These are phyloP conservation scores for Clarias macrocephalus DNA, from an alignment of 2,113 vertebrate species.

Conservation along the genomic window DNA sequence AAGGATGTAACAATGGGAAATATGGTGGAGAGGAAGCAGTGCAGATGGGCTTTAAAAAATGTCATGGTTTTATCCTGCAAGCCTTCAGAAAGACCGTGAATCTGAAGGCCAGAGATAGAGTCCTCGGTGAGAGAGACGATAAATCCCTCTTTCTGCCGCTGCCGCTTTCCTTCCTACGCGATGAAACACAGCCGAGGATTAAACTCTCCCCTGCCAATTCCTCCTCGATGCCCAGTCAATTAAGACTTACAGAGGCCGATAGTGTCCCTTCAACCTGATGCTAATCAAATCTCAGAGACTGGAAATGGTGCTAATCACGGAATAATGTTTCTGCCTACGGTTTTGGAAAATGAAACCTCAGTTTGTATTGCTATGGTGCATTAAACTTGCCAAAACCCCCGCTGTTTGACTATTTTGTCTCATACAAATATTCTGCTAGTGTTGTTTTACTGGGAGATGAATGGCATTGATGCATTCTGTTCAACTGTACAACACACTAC, in stretches of 20 bases:
- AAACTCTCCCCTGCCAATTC: conserved; percentile 48
- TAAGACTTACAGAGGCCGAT: conserved; percentile 44
- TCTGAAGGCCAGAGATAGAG: conserved; percentile 42
- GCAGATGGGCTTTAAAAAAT: conserved; percentile 23
- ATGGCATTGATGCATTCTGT: background rate
- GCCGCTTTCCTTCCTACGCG: conserved; percentile 40
- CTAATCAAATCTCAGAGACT: conserved; percentile 51
- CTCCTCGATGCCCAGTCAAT: conserved; percentile 45
- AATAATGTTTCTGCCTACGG: conserved; percentile 28
- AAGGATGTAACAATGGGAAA: background rate
- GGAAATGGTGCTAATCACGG: conserved; percentile 37
- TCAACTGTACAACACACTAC: background rate
- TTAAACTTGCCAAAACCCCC: background rate
- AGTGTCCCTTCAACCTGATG: conserved; percentile 34
- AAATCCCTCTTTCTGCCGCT: conserved; percentile 35
- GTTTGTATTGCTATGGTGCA: conserved; percentile 23
- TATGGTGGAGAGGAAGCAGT: background rate
- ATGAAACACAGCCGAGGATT: conserved; percentile 56
- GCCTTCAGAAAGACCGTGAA: conserved; percentile 24
- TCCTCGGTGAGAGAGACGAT: conserved; percentile 31
- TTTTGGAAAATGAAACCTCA: conserved; percentile 18
- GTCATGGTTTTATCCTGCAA: conserved; percentile 26
- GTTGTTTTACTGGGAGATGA: conserved; percentile 7
- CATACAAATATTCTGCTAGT: background rate
- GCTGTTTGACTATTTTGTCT: conserved; percentile 11